These are phyloP conservation scores for Muraenolepis orangiensis DNA, from an alignment of 2,797 vertebrate genomes.

Conservation along the genomic window DNA sequence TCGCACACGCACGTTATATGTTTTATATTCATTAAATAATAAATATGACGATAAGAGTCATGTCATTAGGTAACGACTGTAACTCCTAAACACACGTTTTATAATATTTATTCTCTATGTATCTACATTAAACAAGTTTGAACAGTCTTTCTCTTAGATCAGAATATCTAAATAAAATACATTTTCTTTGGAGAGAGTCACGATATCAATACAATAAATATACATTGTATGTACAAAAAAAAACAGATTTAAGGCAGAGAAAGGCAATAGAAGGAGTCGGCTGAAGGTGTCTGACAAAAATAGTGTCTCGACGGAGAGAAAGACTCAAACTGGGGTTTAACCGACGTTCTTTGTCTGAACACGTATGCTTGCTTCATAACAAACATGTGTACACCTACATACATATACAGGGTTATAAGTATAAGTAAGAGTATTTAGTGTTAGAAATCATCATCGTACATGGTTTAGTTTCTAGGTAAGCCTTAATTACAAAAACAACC, in stretches of 20 bases:
- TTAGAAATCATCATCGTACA: slow-evolving; percentile 32
- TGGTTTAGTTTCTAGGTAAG: slow-evolving; percentile 23
- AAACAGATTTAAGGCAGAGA: slow-evolving; percentile 69
- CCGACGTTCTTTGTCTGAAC: slow-evolving; percentile 24
- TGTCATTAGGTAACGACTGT: slow-evolving; percentile 31
- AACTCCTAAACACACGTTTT: slow-evolving; percentile 31
- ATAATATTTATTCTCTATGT: slow-evolving; percentile 1
- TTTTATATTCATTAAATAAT: slow-evolving; percentile 30
- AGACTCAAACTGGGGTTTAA: background rate
- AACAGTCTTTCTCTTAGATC: slow-evolving; percentile 57
- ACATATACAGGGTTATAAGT: slow-evolving; percentile 33
- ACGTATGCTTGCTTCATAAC: slow-evolving; percentile 31
- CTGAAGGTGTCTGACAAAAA: slow-evolving; percentile 34
- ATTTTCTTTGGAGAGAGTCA: slow-evolving; percentile 64
- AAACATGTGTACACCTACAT: slow-evolving; percentile 37
- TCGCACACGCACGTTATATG: background rate
- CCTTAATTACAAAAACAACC: background rate
- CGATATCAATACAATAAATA: slow-evolving; percentile 61
- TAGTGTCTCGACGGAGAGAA: background rate
- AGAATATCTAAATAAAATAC: slow-evolving; percentile 43
- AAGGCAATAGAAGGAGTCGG: slow-evolving; percentile 45
- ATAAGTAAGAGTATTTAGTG: slow-evolving; percentile 30
- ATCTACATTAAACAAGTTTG: slow-evolving; percentile 33
- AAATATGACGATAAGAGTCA: slow-evolving; percentile 26
- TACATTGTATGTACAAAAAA: slow-evolving; percentile 56